Evolutionary conservation across 2,113 vertebrate genomes (phyloP), one percentile per base, ranked within the genome.

Genomic region (Pontoporia blainvillei): DNA sequence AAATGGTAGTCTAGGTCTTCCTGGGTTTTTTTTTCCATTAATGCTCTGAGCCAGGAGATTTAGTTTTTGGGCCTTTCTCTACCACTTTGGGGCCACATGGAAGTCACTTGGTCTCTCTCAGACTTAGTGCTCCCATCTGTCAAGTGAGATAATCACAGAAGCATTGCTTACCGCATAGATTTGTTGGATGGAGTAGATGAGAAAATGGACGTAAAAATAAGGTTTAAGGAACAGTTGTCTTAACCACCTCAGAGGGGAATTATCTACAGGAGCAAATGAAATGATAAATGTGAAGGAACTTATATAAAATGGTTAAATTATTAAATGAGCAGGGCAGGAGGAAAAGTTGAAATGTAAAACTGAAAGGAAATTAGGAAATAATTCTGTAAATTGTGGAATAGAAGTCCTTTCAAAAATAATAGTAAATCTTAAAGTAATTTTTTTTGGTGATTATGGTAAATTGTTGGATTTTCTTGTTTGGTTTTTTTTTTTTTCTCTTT

Each of bases 281-380:
- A 73, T 39, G 23, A 52, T 66, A 84, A 69, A 90, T 82, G 8
- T 54, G 36, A 83, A 44, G 17, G 17, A 36, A 73, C 25, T 57
- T 79, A 34, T 2, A 3, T 72, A 59, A 86, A 96, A 14, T 44
- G 41, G 39, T 41, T 57, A 57, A 57, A 31, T 79, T 78, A 79
- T 64, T 85, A 95, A 96, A 71, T 27, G 18, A 94, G 41, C 12
- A 67, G 62, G 34, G 31, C 15, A 11, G 54, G 20, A 73, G 62
- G 64, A 64, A 84, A 54, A 52, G 34, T 54, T 59, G 54, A 95
- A 67, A 73, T 61, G 54, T 29, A 76, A 82, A 61, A 93, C 66
- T 46, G 67, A 93, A 86, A 96, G 72, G 46, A 96, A 87, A 75
- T 49, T 27, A 66, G 34, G 25, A 79, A 67, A 94, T 75, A 69